Evolutionary conservation across 2,113 vertebrate species (phyloP).

Genomic region (Solea solea): DNA sequence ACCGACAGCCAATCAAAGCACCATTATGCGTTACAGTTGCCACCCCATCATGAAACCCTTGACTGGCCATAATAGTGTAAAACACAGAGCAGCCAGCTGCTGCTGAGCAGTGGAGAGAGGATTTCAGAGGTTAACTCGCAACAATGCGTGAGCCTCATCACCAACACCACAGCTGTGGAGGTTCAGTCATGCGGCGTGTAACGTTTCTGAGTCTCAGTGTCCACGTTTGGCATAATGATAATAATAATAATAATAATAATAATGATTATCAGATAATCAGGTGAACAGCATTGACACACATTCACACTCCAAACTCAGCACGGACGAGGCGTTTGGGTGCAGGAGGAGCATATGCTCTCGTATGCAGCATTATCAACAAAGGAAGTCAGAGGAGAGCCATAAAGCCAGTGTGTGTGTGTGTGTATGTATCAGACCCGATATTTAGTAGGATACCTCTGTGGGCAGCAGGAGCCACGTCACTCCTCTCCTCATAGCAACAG

Average conservation of each 20-base stretch:
- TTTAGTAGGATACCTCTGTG: constrained; percentile 68
- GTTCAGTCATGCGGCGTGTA: constrained; percentile 27
- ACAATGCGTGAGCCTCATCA: constrained; percentile 49
- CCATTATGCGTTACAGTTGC: constrained; percentile 52
- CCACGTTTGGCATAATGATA: constrained; percentile 45
- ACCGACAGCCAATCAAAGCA: constrained; percentile 61
- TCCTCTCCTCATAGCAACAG: constrained; percentile 76
- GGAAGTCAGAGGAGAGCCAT: constrained; percentile 23
- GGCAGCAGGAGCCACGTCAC: constrained; percentile 76
- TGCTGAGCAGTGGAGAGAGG: constrained; percentile 31
- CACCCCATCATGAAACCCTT: constrained; percentile 56
- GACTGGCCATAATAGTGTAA: constrained; percentile 44
- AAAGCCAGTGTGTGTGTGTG: constrained; percentile 11
- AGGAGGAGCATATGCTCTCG: neutral
- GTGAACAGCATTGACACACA: constrained; percentile 4
- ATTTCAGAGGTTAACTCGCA: constrained; percentile 50
- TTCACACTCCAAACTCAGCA: constrained; percentile 10
- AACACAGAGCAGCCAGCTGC: constrained; percentile 51
- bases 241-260: too few relatives aligned
- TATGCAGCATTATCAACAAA: constrained; percentile 60
- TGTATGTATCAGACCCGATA: constrained; percentile 48
- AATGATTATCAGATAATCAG: constrained; percentile 35
- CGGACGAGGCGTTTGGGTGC: constrained; percentile 13
- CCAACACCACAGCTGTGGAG: constrained; percentile 2
- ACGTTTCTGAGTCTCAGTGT: neutral